A percentile compares a stretch with the other conserved stretches of the same genome.
These are phyloP conservation scores for Psephotus haematonotus DNA, from an alignment of 2,113 vertebrate species.

Conservation along the genomic window DNA sequence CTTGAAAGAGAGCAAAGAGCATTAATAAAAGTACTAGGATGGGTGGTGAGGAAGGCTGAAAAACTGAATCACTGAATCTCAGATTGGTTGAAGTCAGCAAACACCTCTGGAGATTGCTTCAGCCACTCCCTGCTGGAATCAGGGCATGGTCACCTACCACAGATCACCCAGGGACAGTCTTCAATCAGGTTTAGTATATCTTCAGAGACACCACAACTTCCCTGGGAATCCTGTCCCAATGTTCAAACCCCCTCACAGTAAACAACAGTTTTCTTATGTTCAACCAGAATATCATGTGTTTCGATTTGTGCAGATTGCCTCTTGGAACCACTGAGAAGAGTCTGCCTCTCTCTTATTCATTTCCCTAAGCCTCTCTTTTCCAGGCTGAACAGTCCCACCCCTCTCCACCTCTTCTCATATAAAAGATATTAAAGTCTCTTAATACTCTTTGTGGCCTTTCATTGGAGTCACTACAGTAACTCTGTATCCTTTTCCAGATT, in stretches of 20 bases:
- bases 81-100: background rate
- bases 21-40: fast-evolving
- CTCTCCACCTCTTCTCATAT: background rate
- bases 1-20: background rate
- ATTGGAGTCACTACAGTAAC: background rate
- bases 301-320: background rate
- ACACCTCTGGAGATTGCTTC: background rate
- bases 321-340: background rate
- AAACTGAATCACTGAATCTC: background rate
- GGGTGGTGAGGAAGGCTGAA: background rate
- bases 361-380: background rate
- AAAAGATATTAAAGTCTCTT: background rate
- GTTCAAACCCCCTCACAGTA: background rate
- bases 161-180: background rate
- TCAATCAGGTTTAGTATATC: background rate
- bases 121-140: background rate
- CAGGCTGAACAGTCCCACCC: background rate
- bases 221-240: background rate
- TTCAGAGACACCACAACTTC: background rate
- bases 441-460: background rate
- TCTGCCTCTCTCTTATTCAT: background rate
- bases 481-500: background rate
- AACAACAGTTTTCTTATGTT: background rate
- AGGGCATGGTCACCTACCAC: background rate
- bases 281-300: background rate